A percentile compares a stretch with the other conserved stretches of the same genome.
Evolutionary conservation across 2,797 vertebrate genomes (phyloP).

Genomic region (Threskiornis aethiopicus): DNA sequence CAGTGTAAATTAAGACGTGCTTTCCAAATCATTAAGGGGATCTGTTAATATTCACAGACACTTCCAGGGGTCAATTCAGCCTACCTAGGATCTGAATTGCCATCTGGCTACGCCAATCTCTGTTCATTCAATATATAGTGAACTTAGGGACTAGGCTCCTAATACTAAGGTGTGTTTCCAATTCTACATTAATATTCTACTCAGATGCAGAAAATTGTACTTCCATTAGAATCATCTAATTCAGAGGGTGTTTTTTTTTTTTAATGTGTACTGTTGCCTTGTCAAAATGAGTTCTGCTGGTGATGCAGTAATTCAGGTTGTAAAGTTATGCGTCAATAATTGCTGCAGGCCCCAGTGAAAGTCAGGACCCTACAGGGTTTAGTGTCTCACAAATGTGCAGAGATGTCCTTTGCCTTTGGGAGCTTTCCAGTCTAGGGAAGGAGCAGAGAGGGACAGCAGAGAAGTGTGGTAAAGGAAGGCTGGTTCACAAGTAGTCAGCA

Average conservation of each 20-base stretch:
- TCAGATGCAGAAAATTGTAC: conserved; percentile 71
- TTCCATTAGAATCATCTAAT: conserved; percentile 67
- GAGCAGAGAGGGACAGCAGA: neutral
- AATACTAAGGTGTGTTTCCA: neutral
- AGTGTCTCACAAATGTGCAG: neutral
- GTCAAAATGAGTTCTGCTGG: neutral
- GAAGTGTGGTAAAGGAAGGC: neutral
- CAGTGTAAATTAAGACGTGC: conserved; percentile 39
- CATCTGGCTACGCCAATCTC: conserved; percentile 54
- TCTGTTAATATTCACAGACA: conserved; percentile 71
- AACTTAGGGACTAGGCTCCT: neutral
- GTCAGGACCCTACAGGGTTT: neutral
- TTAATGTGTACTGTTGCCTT: neutral
- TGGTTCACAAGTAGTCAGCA: neutral
- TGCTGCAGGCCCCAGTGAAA: neutral
- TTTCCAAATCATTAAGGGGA: conserved; percentile 51
- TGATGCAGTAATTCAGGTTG: neutral
- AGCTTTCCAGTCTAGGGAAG: neutral
- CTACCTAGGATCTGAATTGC: conserved; percentile 52
- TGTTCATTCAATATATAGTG: neutral
- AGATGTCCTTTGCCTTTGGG: neutral
- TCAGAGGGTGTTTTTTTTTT: neutral
- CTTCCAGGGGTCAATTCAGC: conserved; percentile 48
- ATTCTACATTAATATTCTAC: conserved; percentile 69
- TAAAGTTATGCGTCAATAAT: neutral